Conservation (phyloP, 2,797 vertebrate species). For the Cirrhinus mrigala region DNA sequence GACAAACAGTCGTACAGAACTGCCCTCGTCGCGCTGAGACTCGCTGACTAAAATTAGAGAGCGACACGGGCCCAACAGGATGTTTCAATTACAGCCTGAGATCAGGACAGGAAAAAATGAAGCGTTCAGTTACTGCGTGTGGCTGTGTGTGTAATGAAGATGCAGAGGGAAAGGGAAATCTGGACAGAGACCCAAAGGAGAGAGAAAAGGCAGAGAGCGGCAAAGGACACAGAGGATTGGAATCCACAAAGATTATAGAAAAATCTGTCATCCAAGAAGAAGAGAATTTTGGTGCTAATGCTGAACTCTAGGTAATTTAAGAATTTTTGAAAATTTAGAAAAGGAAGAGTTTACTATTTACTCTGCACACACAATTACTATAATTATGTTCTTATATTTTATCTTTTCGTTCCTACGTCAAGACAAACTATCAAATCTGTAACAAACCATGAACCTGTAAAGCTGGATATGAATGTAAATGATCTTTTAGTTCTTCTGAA, state of each 20-base stretch:
- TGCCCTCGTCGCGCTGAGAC: neutral
- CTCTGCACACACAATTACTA: too few relatives aligned
- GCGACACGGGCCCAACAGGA: conserved; percentile 39
- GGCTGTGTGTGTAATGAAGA: conserved; percentile 34
- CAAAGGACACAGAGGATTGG: neutral
- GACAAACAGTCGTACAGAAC: conserved; percentile 65
- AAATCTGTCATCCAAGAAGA: neutral
- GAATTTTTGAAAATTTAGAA: neutral
- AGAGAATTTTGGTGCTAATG: conserved; percentile 12
- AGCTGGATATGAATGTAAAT: neutral
- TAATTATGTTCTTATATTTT: too few relatives aligned
- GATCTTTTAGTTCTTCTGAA: neutral
- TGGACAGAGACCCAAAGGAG: conserved; percentile 9
- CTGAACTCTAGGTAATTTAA: conserved; percentile 5
- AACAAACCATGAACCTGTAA: neutral
- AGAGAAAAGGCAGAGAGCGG: neutral
- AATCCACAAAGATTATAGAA: conserved; percentile 4
- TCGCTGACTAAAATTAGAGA: conserved; percentile 51
- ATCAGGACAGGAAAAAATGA: conserved; percentile 31
- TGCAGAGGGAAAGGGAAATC: neutral
- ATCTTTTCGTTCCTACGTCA: neutral
- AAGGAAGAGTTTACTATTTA: neutral
- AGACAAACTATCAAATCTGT: neutral
- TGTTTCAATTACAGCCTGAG: conserved; percentile 54
- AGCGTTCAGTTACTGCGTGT: conserved; percentile 39